Base-by-base conservation (phyloP, 1,140 invertebrate species). In the Drosophila nasuta region DNA sequence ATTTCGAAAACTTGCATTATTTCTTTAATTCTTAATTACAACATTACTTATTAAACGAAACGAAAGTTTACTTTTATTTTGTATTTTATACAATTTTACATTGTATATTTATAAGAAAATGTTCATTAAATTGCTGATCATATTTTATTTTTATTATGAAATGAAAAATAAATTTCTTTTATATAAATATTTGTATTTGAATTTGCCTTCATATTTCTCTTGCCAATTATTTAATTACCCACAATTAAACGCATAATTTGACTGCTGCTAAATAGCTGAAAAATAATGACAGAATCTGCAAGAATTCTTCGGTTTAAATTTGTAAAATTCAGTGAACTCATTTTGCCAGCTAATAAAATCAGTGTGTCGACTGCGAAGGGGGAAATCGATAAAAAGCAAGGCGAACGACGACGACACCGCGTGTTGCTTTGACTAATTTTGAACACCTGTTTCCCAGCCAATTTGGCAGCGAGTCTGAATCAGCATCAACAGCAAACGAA, bases 371-470 rank as follows among this genome's bases (percentile, higher is more conserved):
- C 17, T 3, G 52, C 10, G 30, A 8, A 13, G 41, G 28, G 28
- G 45, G 28, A 48, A 48, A 60, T 60, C 58, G 45, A 60, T 60
- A 48, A 33, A 51, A 63, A 63, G 30, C 33, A 41, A 52, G n/a
- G 28, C 15, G 11, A 49, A 13, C 49, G 11, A 45, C 11, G 41
- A 30, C 35, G 15, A 59, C 35, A n/a, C 5, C 25, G 35, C 28
- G 13, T 54, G 38, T 30, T 20, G 41, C 6, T 57, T 56, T 58
- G 56, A 66, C 75, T 77, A 77, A 77, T 77, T 66, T 56, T n/a
- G 59, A 60, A 43, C 75, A 77, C 60, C 69, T 77, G 69, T 77
- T 77, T 77, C 43, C 43, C 45, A 51, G 45, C 41, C 65, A 49
- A 69, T 56, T 74, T 69, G 5, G 57, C 38, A 25, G 46, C 45